These are phyloP conservation scores for Urocyon cinereoargenteus DNA, from an alignment of 2,797 vertebrate species.

Conservation along the genomic window DNA sequence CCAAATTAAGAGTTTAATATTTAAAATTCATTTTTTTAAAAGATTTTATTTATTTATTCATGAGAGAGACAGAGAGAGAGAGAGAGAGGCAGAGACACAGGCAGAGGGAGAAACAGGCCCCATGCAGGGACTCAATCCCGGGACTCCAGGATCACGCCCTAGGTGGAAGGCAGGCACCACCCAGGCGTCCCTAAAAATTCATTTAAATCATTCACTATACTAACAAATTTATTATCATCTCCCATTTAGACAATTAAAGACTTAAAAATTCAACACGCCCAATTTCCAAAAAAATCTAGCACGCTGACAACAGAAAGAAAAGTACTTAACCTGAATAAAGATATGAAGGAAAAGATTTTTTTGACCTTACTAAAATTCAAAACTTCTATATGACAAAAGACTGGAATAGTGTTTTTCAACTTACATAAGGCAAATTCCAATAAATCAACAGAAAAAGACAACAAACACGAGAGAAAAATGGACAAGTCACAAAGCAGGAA, in stretches of 20 bases:
- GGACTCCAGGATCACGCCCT: no score
- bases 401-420: not conserved
- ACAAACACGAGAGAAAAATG: not conserved
- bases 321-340: not conserved
- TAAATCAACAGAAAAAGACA: conserved; percentile 14
- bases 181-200: not conserved
- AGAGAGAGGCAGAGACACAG: no score
- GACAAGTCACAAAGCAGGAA: not conserved
- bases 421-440: not conserved
- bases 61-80: no score
- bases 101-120: no score
- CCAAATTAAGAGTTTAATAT: not conserved
- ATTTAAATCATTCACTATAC: conserved; percentile 11
- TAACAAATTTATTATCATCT: conserved; percentile 10
- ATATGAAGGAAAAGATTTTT: not conserved
- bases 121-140: no score
- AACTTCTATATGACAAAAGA: not conserved
- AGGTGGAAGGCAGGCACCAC: no score
- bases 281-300: not conserved
- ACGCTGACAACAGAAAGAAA: not conserved
- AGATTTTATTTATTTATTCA: no score
- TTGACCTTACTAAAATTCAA: conserved; percentile 1
- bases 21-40: not conserved
- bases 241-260: not conserved
- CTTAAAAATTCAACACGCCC: conserved; percentile 3